Base-by-base conservation (phyloP, 2,888 invertebrate species). In the Ochropleura leucogaster region DNA sequence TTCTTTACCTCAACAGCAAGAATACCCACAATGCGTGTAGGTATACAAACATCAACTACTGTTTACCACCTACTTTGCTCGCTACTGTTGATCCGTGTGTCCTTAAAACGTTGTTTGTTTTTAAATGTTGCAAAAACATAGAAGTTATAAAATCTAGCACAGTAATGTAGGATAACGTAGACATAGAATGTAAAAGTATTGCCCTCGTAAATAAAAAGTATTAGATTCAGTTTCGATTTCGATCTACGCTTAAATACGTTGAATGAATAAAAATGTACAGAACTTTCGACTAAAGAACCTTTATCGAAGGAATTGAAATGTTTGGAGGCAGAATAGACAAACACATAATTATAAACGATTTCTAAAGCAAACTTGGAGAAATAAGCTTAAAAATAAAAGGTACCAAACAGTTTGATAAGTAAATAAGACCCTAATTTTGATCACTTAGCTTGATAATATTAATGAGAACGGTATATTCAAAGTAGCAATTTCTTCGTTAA, bases 41-140 rank as follows among this genome's bases (percentile, higher is more conserved):
- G 74, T 78, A 77, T 80, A 84, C 80, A 80, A 78, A 81, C 86
- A 80, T 79, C 72, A 68, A 83, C 82, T 83, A 84, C 88, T 85
- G 71, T 68, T 62, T 68, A 71, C 86, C 85, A 82, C 88, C 88
- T 89, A 88, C 89, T 89, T 91, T 87, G 72, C 78, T 72, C 77
- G 79, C 85, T 88, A 89, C 90, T 89, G 90, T 89, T 77, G 89
- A 90, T 85, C 87, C 89, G 89, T 85, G 70, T 90, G 91, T 87
- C 88, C 89, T 85, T 87, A 89, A 92, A 91, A 93, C 93, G 92
- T 85, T 92, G 89, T 90, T 90, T 92, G 93, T 90, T 91, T 93
- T 87, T 90, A 88, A 93, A 93, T 92, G 90, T 86, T 87, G 86
- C 77, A 82, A 86, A 77, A 80, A 77, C 79, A 79, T 83, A 86